Evolutionary conservation across 2,888 invertebrate genomes (phyloP).

Genomic region (Synergus japonicus): DNA sequence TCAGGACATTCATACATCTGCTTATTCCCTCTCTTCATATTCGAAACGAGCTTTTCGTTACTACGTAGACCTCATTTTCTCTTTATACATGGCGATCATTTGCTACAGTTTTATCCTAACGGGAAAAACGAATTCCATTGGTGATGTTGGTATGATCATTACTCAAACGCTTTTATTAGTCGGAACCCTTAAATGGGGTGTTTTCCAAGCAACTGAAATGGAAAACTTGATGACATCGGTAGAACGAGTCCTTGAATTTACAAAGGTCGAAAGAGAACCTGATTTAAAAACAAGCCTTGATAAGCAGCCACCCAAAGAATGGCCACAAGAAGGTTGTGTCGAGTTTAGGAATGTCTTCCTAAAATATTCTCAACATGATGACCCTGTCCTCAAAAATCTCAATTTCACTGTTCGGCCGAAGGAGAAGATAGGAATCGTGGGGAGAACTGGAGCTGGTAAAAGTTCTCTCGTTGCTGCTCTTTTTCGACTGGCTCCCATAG

Average conservation of each 20-base stretch:
- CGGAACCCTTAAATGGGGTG: no score
- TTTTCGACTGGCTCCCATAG: conserved; percentile 83
- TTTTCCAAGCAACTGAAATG: conserved; percentile 77
- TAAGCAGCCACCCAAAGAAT: conserved; percentile 76
- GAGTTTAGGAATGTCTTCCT: conserved; percentile 79
- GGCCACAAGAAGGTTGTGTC: conserved; percentile 80
- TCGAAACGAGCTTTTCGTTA: no score
- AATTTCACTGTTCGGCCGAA: conserved; percentile 79
- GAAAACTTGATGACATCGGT: conserved; percentile 73
- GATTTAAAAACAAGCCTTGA: conserved; percentile 75
- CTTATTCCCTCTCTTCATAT: no score
- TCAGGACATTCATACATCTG: no score
- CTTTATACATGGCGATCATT: no score
- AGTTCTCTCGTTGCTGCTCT: conserved; percentile 84
- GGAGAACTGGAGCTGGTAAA: conserved; percentile 84
- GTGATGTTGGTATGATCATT: no score
- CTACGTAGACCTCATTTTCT: no score
- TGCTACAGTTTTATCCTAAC: no score
- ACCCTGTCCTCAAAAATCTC: conserved; percentile 79
- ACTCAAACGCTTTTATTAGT: no score
- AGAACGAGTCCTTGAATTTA: conserved; percentile 60
- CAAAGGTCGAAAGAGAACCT: conserved; percentile 86
- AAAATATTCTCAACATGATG: conserved; percentile 77
- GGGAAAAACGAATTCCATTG: no score
- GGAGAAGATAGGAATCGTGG: conserved; percentile 84